Conservation (phyloP, 2,797 vertebrate genomes). For the Alcedo quadribrachys region DNA sequence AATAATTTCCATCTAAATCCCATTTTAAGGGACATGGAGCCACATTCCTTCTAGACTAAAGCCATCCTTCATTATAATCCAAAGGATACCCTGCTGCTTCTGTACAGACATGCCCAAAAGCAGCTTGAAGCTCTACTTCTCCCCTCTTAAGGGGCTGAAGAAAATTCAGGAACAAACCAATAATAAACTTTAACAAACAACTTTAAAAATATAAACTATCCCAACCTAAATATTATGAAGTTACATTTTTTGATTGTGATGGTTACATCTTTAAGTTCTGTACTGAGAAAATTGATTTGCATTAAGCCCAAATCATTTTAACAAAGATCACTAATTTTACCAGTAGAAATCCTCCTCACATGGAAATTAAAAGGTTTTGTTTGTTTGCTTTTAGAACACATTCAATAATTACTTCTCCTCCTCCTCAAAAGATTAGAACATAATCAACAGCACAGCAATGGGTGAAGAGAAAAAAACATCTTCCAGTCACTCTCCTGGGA, state of each 20-base stretch:
- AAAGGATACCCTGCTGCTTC: background rate
- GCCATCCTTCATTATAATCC: background rate
- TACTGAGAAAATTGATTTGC: background rate
- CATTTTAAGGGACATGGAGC: background rate
- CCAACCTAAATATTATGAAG: background rate
- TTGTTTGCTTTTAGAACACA: background rate
- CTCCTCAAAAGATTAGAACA: background rate
- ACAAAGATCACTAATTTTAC: background rate
- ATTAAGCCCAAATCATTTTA: background rate
- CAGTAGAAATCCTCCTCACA: background rate
- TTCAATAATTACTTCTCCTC: background rate
- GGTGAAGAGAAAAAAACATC: background rate
- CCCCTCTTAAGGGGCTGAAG: background rate
- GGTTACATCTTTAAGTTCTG: background rate
- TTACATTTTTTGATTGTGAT: background rate
- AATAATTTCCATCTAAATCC: background rate
- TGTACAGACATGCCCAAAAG: background rate
- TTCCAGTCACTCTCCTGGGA: background rate
- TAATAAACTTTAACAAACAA: background rate
- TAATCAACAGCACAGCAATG: background rate
- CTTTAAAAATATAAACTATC: background rate
- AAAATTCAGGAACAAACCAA: background rate
- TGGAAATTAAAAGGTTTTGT: background rate
- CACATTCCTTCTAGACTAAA: background rate
- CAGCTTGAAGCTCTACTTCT: background rate